phyloP scores from a whole-genome alignment of 2,797 vertebrate genomes.

The Taeniopygia guttata region DNA sequence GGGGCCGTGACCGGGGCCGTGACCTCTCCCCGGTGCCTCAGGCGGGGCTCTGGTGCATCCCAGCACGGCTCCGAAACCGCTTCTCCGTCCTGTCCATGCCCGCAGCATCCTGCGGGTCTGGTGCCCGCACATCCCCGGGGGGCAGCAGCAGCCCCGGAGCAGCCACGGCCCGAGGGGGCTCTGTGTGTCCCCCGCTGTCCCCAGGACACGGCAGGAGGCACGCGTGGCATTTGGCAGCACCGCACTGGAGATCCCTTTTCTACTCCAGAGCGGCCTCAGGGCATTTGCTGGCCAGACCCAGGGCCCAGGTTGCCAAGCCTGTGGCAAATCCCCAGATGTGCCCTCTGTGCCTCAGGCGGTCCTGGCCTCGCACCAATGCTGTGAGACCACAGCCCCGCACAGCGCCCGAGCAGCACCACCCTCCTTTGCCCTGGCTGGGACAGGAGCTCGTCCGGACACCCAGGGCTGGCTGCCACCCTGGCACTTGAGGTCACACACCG shows the following conservation, averaged over 20 bases:
- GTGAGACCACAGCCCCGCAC: fast-evolving
- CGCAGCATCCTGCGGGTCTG: fast-evolving
- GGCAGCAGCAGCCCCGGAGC: background rate
- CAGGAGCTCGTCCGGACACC: background rate
- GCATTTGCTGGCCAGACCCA: background rate
- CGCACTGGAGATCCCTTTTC: fast-evolving
- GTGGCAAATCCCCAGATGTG: background rate
- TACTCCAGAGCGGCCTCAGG: fast-evolving
- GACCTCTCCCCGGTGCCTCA: background rate
- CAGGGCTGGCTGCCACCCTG: background rate
- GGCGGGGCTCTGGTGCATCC: background rate
- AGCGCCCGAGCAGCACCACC: fast-evolving
- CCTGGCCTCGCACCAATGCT: background rate
- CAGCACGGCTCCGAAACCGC: background rate
- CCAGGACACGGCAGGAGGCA: background rate
- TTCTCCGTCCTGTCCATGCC: fast-evolving
- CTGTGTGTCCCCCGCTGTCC: background rate
- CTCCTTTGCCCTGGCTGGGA: background rate
- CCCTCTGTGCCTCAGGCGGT: fast-evolving
- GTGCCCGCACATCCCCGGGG: background rate
- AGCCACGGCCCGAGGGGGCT: no score
- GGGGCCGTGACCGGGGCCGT: no score
- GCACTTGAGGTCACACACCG: background rate
- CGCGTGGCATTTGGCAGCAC: background rate
- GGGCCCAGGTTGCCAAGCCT: background rate